These are phyloP conservation scores for Peromyscus attwateri DNA, from an alignment of 2,797 vertebrate genomes.

Conservation along the genomic window DNA sequence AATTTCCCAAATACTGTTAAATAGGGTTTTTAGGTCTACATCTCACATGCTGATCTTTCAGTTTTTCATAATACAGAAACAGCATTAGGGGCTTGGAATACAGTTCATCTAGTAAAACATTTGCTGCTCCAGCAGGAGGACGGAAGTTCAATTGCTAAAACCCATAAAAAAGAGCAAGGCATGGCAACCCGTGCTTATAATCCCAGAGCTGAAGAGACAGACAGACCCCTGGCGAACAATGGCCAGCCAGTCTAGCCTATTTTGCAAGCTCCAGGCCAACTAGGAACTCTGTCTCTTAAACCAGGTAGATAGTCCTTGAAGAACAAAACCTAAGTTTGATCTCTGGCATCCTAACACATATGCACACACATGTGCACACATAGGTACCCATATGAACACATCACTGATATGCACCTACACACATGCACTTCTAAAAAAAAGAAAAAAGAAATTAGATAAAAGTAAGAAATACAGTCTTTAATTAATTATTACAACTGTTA, in stretches of 20 bases:
- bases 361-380: too few relatives aligned
- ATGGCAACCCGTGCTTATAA: neutral
- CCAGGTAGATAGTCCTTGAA: neutral
- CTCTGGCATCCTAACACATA: neutral
- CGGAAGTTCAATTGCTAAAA: neutral
- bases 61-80: neutral
- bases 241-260: neutral
- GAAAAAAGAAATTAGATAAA: neutral
- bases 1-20: constrained; percentile 37
- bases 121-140: neutral
- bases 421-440: neutral
- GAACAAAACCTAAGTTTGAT: neutral
- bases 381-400: neutral
- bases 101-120: neutral
- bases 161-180: neutral
- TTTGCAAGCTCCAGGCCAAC: neutral
- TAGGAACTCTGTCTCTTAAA: neutral
- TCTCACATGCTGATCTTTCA: neutral
- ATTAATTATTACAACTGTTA: neutral
- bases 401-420: neutral
- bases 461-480: neutral
- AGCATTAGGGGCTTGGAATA: neutral
- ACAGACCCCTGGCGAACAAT: neutral
- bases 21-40: neutral
- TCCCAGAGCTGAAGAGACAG: neutral